phyloP scores from a whole-genome alignment of 2,888 invertebrate genomes.

The Seladonia tumulorum region DNA sequence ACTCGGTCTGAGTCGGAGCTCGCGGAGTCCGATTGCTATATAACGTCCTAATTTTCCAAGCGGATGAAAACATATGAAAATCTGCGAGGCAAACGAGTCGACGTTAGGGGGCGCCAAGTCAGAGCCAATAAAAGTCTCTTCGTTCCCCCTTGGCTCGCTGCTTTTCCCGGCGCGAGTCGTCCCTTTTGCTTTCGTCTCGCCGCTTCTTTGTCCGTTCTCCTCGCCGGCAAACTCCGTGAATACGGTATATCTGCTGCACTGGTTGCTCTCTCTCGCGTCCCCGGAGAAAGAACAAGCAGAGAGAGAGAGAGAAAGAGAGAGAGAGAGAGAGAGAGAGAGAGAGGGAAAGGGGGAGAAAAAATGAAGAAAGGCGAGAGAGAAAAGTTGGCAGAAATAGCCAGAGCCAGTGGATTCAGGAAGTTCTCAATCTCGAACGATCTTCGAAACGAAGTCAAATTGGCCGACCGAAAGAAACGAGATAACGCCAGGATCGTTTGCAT shows the following conservation, averaged over 20 bases:
- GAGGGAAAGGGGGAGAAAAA: not conserved
- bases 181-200: slow-evolving; percentile 55
- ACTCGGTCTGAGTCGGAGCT: slow-evolving; percentile 39
- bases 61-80: slow-evolving; percentile 84
- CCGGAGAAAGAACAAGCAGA: not conserved
- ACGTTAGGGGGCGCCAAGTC: slow-evolving; percentile 81
- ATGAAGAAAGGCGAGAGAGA: not conserved
- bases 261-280: slow-evolving; percentile 18
- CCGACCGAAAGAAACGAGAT: slow-evolving; percentile 56
- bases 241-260: slow-evolving; percentile 12
- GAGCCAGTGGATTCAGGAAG: slow-evolving; percentile 16
- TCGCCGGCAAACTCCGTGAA: slow-evolving; percentile 37
- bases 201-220: slow-evolving; percentile 64
- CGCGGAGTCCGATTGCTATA: slow-evolving; percentile 68
- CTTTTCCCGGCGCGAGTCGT: slow-evolving; percentile 55
- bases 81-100: slow-evolving; percentile 82
- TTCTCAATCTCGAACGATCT: slow-evolving; percentile 47
- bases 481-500: slow-evolving; percentile 68
- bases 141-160: slow-evolving; percentile 69
- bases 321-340: not conserved
- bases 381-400: slow-evolving; percentile 27
- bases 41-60: slow-evolving; percentile 83
- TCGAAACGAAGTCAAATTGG: slow-evolving; percentile 48
- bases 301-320: not conserved
- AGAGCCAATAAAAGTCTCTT: slow-evolving; percentile 83